phyloP scores from a whole-genome alignment of 2,113 vertebrate genomes.

The Danionella cerebrum region DNA sequence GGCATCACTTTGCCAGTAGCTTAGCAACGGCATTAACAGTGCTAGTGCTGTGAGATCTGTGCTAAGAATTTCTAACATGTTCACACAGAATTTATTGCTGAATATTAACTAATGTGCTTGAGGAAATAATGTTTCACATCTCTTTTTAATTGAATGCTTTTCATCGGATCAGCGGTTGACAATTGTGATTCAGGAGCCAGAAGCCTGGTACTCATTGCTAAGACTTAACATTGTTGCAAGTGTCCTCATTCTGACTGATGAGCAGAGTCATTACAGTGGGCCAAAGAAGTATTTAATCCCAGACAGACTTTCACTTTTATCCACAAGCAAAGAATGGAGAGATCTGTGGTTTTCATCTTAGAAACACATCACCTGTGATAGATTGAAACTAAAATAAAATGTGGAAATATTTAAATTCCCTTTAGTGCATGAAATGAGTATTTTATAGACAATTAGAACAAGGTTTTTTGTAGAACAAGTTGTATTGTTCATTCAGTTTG shows the following conservation, averaged over 20 bases:
- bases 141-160: not conserved
- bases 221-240: not conserved
- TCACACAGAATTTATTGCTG: slow-evolving; percentile 20
- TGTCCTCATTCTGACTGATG: not conserved
- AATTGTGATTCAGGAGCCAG: slow-evolving; percentile 9
- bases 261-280: not conserved
- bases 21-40: slow-evolving; percentile 35
- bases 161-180: not conserved
- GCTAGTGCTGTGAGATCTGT: not conserved
- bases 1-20: slow-evolving; percentile 26
- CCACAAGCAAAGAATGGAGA: too few species aligned
- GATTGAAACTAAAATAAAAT: too few species aligned
- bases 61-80: slow-evolving; percentile 13
- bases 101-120: slow-evolving; percentile 32
- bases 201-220: too few species aligned
- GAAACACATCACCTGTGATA: too few species aligned
- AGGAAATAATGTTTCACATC: not conserved
- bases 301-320: too few species aligned
- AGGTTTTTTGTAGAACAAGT: too few species aligned
- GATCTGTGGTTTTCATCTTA: too few species aligned
- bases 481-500: too few species aligned
- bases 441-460: too few species aligned
- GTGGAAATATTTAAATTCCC: too few species aligned
- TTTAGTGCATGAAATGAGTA: too few species aligned
- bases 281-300: too few species aligned